phyloP scores from a whole-genome alignment of 1,140 invertebrate species.

The Proales similis region DNA sequence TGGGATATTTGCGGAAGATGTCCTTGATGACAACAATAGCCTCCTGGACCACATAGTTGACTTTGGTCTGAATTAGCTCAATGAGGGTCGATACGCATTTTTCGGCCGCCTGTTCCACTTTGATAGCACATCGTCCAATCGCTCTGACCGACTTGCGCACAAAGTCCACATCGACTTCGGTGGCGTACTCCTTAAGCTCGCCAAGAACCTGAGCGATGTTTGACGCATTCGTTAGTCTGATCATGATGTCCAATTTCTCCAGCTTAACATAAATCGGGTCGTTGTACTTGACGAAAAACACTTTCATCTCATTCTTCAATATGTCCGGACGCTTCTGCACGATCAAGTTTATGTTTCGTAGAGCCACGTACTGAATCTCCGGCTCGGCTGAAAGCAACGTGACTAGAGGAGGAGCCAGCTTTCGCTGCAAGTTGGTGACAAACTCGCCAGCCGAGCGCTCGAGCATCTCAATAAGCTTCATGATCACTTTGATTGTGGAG shows the following conservation, averaged over 20 bases:
- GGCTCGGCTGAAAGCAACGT: conserved; percentile 94
- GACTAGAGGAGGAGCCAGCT: conserved; percentile 94
- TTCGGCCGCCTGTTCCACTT: conserved; percentile 97
- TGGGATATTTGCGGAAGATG: conserved; percentile 98
- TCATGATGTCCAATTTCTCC: conserved; percentile 99
- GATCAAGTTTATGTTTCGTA: conserved; percentile 96
- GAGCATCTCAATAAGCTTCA: conserved; percentile 97
- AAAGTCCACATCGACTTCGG: conserved; percentile 99
- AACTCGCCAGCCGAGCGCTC: conserved; percentile 85
- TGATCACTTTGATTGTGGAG: conserved; percentile 89
- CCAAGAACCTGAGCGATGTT: conserved; percentile 98
- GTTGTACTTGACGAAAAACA: conserved; percentile 99
- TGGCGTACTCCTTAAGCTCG: conserved; percentile 95
- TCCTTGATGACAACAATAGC: conserved; percentile 99
- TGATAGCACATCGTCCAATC: conserved; percentile 97
- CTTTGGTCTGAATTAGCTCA: conserved; percentile 99
- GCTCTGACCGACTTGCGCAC: conserved; percentile 86
- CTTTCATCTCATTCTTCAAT: conserved; percentile 99
- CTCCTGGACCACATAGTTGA: conserved; percentile 99
- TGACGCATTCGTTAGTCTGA: conserved; percentile 87
- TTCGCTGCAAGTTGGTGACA: conserved; percentile 73
- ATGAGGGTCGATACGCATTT: conserved; percentile 92
- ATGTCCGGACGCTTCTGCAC: conserved; percentile 98
- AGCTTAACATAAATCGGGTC: conserved; percentile 99
- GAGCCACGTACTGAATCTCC: conserved; percentile 95